Percentiles rank a stretch among this genome's conserved stretches.
Evolutionary conservation across 2,797 vertebrate genomes (phyloP).

Genomic region (Limnodromus scolopaceus): DNA sequence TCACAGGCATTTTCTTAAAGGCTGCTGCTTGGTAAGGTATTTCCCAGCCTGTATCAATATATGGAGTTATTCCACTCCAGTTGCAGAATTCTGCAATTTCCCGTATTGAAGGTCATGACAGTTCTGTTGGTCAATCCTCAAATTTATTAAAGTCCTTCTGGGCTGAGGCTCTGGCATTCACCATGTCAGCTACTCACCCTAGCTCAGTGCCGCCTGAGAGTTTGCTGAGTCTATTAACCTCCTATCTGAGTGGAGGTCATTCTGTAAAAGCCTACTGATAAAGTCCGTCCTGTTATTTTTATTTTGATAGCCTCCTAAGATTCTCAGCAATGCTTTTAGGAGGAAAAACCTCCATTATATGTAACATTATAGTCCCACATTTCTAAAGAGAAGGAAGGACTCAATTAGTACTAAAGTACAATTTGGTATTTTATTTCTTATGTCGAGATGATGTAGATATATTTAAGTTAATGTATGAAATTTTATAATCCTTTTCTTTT

Average conservation of each 20-base stretch:
- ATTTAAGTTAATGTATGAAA: background rate
- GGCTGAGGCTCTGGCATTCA: background rate
- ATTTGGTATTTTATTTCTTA: background rate
- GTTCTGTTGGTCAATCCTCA: background rate
- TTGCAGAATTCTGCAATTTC: background rate
- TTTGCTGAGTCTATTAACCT: background rate
- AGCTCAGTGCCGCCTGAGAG: background rate
- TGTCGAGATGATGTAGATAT: background rate
- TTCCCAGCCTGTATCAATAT: background rate
- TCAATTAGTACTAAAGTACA: background rate
- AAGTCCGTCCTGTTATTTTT: background rate
- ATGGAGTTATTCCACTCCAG: background rate
- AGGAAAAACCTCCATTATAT: background rate
- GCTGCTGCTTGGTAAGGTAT: background rate
- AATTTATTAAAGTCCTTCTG: background rate
- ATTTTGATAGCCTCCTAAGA: background rate
- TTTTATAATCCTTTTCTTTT: background rate
- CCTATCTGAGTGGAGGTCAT: background rate
- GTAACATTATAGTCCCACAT: background rate
- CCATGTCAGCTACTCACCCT: background rate
- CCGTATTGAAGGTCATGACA: fast-evolving
- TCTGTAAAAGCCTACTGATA: background rate
- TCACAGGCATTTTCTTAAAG: background rate
- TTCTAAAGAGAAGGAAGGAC: background rate
- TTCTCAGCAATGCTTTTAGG: background rate